These are phyloP conservation scores for Drosophila arizonae DNA, from an alignment of 1,140 invertebrate species.

Conservation along the genomic window DNA sequence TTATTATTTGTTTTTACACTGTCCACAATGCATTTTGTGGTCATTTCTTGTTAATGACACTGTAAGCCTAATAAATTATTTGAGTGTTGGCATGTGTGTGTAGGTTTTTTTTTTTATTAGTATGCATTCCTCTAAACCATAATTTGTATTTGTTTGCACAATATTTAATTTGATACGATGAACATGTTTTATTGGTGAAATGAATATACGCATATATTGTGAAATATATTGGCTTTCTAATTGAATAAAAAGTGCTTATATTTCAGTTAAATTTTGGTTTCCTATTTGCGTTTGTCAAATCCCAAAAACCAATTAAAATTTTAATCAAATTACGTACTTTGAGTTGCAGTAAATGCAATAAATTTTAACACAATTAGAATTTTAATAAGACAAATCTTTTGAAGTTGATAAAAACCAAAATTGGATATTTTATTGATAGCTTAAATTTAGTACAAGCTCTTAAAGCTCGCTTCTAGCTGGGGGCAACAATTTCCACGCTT, in stretches of 20 bases:
- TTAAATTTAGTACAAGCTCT: background rate
- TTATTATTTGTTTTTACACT: constrained; percentile 48
- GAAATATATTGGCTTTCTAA: constrained; percentile 47
- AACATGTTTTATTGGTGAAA: constrained; percentile 10
- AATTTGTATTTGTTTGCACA: constrained; percentile 21
- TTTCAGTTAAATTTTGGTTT: constrained; percentile 23
- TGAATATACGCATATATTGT: background rate
- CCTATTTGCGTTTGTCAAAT: constrained; percentile 39
- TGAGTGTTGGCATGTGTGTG: background rate
- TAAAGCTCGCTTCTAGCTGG: background rate
- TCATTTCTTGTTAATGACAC: constrained; percentile 76
- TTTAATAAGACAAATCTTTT: background rate
- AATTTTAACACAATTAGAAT: background rate
- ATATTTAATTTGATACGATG: constrained; percentile 29
- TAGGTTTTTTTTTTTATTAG: constrained; percentile 1
- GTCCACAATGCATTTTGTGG: constrained; percentile 45
- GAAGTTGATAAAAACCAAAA: too few relatives aligned
- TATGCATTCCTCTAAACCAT: constrained; percentile 12
- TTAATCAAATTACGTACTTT: constrained; percentile 20
- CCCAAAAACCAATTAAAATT: constrained; percentile 39
- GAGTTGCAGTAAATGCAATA: background rate
- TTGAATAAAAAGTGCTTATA: constrained; percentile 50
- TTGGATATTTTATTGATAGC: too few relatives aligned
- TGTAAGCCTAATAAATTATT: constrained; percentile 73
- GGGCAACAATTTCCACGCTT: constrained; percentile 4